Conservation (phyloP, 2,797 vertebrate genomes). For the Alcedo atthis region DNA sequence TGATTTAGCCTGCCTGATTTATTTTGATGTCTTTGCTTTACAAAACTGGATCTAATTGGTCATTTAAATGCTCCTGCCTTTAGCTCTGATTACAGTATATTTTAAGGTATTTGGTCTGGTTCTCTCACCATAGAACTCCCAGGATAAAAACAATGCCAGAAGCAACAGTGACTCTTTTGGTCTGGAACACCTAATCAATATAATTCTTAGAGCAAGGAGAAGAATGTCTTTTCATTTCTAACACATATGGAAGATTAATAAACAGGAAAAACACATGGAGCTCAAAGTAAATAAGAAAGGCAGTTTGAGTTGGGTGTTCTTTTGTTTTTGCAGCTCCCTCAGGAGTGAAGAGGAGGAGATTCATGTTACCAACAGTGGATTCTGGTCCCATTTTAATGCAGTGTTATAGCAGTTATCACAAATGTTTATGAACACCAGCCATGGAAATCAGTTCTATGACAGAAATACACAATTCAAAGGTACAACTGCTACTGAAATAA, state of each 20-base stretch:
- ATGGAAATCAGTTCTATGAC: not conserved
- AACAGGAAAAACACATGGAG: not conserved
- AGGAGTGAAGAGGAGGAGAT: not conserved
- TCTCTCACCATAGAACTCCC: not conserved
- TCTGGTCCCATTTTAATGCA: not conserved
- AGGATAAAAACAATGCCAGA: not conserved
- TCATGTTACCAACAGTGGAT: not conserved
- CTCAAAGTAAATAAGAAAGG: not conserved
- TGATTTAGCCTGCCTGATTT: constrained; percentile 20
- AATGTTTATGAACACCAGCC: not conserved
- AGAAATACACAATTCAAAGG: not conserved
- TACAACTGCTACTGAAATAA: not conserved
- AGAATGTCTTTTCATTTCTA: not conserved
- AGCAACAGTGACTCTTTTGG: not conserved
- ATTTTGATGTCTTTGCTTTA: constrained; percentile 11
- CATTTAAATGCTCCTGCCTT: constrained; percentile 35
- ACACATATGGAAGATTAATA: not conserved
- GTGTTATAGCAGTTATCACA: not conserved
- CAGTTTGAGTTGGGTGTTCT: not conserved
- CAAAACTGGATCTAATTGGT: constrained; percentile 39
- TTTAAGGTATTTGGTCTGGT: constrained; percentile 21
- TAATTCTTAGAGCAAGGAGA: not conserved
- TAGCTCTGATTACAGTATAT: not conserved
- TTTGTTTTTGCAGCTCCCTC: not conserved
- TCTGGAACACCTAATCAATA: not conserved